phyloP scores from a whole-genome alignment of 2,113 vertebrate species.

The Ovis aries region DNA sequence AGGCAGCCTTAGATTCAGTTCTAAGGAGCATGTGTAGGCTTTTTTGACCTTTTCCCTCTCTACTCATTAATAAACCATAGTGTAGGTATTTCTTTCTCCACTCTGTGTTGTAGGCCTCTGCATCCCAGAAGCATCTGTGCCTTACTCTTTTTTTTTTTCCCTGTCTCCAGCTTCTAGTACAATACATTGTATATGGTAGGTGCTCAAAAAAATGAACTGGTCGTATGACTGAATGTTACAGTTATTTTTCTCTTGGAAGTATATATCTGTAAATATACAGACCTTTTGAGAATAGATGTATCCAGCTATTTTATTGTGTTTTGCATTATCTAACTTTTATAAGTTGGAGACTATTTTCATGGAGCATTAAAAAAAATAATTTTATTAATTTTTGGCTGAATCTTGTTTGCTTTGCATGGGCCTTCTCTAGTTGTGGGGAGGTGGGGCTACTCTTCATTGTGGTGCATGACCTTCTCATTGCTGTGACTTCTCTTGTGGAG shows the following conservation, averaged over 20 bases:
- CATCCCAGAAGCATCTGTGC: neutral
- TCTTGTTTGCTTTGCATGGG: neutral
- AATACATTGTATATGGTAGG: neutral
- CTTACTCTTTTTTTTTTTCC: neutral
- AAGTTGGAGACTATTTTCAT: neutral
- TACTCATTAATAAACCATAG: neutral
- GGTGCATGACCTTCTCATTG: neutral
- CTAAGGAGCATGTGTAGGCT: neutral
- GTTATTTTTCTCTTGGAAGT: neutral
- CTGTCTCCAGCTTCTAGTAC: neutral
- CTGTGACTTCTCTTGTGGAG: neutral
- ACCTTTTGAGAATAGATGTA: neutral
- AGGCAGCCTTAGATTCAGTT: neutral
- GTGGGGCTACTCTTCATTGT: neutral
- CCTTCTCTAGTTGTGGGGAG: neutral
- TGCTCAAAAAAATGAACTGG: neutral
- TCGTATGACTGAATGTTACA: neutral
- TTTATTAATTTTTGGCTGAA: neutral
- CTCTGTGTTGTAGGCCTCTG: neutral
- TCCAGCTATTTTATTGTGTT: constrained; percentile 1
- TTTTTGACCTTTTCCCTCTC: neutral
- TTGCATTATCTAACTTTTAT: neutral
- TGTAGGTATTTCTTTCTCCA: neutral
- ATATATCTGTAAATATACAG: neutral
- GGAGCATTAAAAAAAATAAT: neutral